Evolutionary conservation across 2,797 vertebrate genomes (phyloP), one percentile per base, ranked within the genome.

Genomic region (Masticophis lateralis): DNA sequence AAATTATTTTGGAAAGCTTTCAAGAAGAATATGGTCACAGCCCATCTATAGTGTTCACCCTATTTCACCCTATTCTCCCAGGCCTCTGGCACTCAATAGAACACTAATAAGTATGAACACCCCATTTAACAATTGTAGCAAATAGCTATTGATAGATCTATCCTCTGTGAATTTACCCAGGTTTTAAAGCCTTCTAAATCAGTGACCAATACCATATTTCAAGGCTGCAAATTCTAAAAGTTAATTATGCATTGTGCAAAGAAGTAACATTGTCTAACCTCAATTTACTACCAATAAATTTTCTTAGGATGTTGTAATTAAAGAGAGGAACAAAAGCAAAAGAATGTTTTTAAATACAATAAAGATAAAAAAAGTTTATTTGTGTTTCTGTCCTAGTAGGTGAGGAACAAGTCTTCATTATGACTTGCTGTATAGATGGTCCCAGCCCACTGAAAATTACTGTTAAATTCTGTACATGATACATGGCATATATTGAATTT

Each of bases 211-310:
- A 90, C 63, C 53, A 90, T 22, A 56, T 56, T 63, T 90, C 27
- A n/a, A n/a, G 53, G 14, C 37, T 59, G 74, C 74, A 47, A 86
- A 83, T 86, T 60, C 37, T 91, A 90, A 37, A 90, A 14, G 51
- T 90, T 74, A 74, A 90, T 55, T 69, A 90, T 74, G 89, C 89
- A 69, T 74, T 90, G 51, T 25, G 12, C 32, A 51, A 90, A 90
- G 89, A 55, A 74, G 89, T 56, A 90, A 3, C 56, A 55, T 22
- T 61, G 63, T 37, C 63, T 74, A 74, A 14, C n/a, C 63, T 37
- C 60, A 86, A 91, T 91, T 74, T 86, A 56, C 32, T 37, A 2
- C 90, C 13, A 43, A 83, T 91, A 43, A 60, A 32, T 91, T 83
- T 83, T 86, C 74, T 83, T 60, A 27, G 25, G 90, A 47, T 86